Conservation (phyloP, 2,797 vertebrate species). For the Sarcoramphus papa region DNA sequence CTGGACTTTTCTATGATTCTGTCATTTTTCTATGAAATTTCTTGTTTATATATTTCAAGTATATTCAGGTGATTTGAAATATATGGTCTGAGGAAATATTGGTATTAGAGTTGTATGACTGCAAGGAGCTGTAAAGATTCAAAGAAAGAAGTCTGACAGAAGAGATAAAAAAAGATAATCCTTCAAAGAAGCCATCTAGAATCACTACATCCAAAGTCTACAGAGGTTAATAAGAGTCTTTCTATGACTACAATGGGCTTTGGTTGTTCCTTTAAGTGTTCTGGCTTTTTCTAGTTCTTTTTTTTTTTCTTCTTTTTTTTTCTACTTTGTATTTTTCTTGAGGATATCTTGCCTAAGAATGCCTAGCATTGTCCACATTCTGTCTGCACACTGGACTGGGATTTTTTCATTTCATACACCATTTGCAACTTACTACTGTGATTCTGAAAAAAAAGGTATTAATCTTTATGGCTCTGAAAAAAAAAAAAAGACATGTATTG, state of each 20-base stretch:
- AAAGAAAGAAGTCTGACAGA: neutral
- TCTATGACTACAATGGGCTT: neutral
- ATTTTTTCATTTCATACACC: neutral
- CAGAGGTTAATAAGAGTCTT: neutral
- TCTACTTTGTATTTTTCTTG: neutral
- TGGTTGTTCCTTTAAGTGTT: neutral
- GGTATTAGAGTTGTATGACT: neutral
- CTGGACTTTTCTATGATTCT: neutral
- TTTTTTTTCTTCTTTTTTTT: fast-evolving
- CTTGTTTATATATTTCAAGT: neutral
- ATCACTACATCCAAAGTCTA: neutral
- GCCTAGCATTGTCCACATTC: neutral
- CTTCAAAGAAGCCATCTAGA: neutral
- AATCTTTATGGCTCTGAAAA: neutral
- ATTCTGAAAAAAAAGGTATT: neutral
- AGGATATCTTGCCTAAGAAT: neutral
- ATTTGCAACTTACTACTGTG: neutral
- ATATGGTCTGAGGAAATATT: neutral
- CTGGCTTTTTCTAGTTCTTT: neutral
- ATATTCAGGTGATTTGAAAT: neutral
- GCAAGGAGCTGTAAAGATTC: neutral
- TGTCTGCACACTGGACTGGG: neutral
- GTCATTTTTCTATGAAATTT: neutral
- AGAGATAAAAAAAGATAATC: neutral
- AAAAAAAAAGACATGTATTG: neutral